phyloP scores from a whole-genome alignment of 2,113 vertebrate species.

The Heteronetta atricapilla region DNA sequence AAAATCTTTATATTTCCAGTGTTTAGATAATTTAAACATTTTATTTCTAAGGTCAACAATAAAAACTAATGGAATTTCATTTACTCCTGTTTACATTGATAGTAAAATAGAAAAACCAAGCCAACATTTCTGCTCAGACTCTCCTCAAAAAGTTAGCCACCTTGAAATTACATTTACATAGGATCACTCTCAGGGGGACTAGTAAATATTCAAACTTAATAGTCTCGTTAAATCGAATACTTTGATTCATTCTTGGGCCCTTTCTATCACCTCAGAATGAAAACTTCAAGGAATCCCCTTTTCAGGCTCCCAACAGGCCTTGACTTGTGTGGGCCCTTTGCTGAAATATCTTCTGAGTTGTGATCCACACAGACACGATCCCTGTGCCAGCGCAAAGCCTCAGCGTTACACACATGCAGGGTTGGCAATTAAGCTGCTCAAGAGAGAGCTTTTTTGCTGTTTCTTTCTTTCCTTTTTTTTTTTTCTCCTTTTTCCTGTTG shows the following conservation, averaged over 20 bases:
- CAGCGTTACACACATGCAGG: not conserved
- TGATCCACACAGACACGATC: not conserved
- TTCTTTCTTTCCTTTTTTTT: not conserved
- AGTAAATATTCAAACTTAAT: not conserved
- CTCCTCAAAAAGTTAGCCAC: not conserved
- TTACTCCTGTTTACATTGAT: not conserved
- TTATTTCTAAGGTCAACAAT: not conserved
- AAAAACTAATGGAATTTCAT: not conserved
- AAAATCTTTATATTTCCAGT: not conserved
- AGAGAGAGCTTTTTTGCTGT: not conserved
- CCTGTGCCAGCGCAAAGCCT: not conserved
- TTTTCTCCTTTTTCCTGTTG: not conserved
- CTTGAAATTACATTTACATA: constrained; percentile 25
- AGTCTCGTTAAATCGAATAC: not conserved
- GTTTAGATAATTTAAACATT: not conserved
- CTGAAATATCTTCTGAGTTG: not conserved
- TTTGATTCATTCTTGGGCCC: not conserved
- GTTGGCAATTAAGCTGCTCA: not conserved
- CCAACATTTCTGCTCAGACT: not conserved
- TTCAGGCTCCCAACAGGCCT: not conserved
- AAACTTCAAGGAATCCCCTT: not conserved
- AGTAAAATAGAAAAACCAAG: not conserved
- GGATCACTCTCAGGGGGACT: not conserved
- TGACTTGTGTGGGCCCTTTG: not conserved
- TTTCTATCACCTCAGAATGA: not conserved